phyloP scores from a whole-genome alignment of 2,113 vertebrate genomes.

The Riparia riparia region DNA sequence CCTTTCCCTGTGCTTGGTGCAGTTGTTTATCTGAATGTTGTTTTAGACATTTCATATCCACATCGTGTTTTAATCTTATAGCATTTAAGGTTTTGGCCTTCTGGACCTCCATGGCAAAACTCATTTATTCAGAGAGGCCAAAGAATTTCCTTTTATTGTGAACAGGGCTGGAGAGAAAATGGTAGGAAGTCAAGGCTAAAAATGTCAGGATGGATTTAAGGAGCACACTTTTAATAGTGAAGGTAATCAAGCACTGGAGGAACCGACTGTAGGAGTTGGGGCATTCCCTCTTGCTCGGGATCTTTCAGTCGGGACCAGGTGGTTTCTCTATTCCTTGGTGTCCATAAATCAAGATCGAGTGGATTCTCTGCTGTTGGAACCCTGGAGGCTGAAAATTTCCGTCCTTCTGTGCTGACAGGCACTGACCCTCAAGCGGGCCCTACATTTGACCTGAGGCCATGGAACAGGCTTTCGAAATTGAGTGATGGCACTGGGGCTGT shows the following conservation, averaged over 20 bases:
- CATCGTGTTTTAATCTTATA: neutral
- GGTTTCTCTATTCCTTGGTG: neutral
- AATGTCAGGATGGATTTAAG: neutral
- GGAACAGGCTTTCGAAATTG: no score
- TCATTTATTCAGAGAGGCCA: neutral
- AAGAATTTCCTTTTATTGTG: constrained; percentile 57
- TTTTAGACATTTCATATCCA: neutral
- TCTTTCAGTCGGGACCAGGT: neutral
- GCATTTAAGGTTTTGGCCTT: neutral
- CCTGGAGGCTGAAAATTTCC: no score
- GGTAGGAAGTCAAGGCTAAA: constrained; percentile 31
- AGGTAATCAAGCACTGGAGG: neutral
- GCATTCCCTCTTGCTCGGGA: neutral
- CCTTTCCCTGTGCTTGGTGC: neutral
- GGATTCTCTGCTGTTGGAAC: neutral
- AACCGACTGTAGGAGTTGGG: neutral
- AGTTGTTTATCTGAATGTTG: neutral
- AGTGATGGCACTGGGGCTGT: no score
- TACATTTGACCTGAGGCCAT: no score
- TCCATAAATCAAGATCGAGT: rapidly evolving
- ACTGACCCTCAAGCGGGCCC: no score
- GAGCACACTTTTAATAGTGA: neutral
- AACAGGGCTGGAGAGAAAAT: neutral
- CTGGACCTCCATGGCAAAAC: neutral
- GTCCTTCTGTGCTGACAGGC: no score